phyloP scores from a whole-genome alignment of 1,140 invertebrate genomes.

The Myzus persicae region DNA sequence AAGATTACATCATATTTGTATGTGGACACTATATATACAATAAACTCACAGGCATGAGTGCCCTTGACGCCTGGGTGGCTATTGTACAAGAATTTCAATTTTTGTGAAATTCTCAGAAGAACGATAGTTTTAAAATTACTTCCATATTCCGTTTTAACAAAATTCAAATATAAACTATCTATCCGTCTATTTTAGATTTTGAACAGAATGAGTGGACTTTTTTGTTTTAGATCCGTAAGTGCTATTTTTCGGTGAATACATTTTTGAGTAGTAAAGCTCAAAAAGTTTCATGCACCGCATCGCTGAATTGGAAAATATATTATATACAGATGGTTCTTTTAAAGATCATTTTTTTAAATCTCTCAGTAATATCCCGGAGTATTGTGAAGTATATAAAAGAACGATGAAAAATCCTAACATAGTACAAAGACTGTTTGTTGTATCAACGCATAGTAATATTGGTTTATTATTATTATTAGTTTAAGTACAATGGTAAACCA shows the following conservation, averaged over 20 bases:
- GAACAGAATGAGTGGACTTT: background rate
- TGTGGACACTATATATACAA: background rate
- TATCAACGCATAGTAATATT: background rate
- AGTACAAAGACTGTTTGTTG: background rate
- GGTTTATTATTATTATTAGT: background rate
- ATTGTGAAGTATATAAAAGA: background rate
- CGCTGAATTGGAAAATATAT: background rate
- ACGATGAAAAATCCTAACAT: background rate
- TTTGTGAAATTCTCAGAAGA: background rate
- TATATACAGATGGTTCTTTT: background rate
- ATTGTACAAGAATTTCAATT: background rate
- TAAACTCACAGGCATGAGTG: background rate
- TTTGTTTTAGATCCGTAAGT: background rate
- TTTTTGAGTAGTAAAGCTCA: background rate
- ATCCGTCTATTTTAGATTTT: background rate
- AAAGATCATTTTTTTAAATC: background rate
- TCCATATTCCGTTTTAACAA: background rate
- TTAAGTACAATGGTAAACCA: no score
- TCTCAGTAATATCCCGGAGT: background rate
- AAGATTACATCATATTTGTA: conserved; percentile 8
- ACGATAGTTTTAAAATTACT: background rate
- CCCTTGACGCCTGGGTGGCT: background rate
- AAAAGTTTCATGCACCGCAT: background rate
- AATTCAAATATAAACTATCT: conserved; percentile 8
- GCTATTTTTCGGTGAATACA: background rate